Conservation (phyloP, 2,113 vertebrate species). For the Paracanthobrama guichenoti region DNA sequence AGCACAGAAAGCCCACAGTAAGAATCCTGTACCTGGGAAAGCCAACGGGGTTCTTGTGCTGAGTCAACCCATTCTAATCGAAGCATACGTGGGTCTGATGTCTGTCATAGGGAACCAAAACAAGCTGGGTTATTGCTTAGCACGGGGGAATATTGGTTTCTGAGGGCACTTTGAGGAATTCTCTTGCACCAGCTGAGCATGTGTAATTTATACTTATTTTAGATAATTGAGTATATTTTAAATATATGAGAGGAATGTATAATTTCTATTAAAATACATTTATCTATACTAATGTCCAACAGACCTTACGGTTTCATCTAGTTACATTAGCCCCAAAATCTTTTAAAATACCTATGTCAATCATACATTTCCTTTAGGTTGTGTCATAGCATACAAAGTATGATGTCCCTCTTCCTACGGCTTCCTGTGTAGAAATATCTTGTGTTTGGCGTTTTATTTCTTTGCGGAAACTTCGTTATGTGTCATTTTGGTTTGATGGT, state of each 20-base stretch:
- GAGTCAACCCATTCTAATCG: slow-evolving; percentile 74
- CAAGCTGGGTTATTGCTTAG: slow-evolving; percentile 81
- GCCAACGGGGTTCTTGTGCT: slow-evolving; percentile 74
- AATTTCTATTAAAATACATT: neutral
- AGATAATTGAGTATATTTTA: neutral
- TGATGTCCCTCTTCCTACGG: neutral
- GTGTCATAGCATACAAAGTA: neutral
- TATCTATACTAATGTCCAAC: neutral
- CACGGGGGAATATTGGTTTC: slow-evolving; percentile 80
- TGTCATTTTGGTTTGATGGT: slow-evolving; percentile 62
- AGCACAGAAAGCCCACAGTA: slow-evolving; percentile 67
- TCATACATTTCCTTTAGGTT: neutral
- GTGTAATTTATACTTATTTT: neutral
- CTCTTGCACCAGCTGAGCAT: slow-evolving; percentile 1
- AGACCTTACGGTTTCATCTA: neutral
- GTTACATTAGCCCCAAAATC: neutral
- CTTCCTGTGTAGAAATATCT: slow-evolving; percentile 11
- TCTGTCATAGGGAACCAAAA: slow-evolving; percentile 81
- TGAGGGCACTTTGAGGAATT: slow-evolving; percentile 56
- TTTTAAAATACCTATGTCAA: neutral
- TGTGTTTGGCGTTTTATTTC: neutral
- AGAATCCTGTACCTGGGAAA: slow-evolving; percentile 68
- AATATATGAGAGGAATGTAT: neutral
- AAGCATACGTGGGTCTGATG: slow-evolving; percentile 80
- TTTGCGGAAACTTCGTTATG: neutral